Percentiles rank a stretch among this genome's conserved stretches.
phyloP scores from a whole-genome alignment of 2,113 vertebrate genomes.

The Vidua macroura region DNA sequence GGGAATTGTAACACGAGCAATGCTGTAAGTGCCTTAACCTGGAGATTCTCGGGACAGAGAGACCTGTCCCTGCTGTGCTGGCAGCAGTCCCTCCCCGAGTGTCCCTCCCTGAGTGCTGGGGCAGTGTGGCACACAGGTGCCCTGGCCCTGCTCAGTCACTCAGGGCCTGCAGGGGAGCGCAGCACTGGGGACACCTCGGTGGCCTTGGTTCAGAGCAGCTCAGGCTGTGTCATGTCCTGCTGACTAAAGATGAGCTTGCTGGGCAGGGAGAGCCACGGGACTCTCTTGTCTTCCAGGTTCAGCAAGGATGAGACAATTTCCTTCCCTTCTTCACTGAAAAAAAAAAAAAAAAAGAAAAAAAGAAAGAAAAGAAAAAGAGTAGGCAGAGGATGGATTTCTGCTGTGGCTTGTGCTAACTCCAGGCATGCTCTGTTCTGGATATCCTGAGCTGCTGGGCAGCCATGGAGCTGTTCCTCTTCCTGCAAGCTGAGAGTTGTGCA shows the following conservation, averaged over 20 bases:
- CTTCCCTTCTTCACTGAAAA: neutral
- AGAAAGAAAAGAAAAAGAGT: too few species aligned
- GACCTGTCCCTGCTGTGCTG: neutral
- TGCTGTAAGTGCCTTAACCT: neutral
- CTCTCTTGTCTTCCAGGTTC: neutral
- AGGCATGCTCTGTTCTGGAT: neutral
- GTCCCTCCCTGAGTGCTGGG: neutral
- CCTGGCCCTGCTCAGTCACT: neutral
- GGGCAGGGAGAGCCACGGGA: neutral
- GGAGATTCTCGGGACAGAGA: accelerated
- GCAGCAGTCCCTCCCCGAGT: neutral
- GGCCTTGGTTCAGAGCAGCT: neutral
- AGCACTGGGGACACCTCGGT: accelerated
- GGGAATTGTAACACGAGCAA: accelerated
- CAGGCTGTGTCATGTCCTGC: neutral
- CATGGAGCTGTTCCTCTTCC: accelerated
- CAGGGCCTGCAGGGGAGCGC: accelerated
- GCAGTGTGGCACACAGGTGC: neutral
- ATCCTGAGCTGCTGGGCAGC: neutral
- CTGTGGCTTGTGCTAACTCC: neutral
- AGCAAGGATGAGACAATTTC: neutral
- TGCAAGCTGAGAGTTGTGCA: neutral
- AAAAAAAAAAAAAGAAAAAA: neutral
- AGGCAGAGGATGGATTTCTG: neutral
- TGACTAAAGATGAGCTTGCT: neutral